Base-by-base conservation (phyloP, 2,113 vertebrate genomes). In the Beaufortia kweichowensis region DNA sequence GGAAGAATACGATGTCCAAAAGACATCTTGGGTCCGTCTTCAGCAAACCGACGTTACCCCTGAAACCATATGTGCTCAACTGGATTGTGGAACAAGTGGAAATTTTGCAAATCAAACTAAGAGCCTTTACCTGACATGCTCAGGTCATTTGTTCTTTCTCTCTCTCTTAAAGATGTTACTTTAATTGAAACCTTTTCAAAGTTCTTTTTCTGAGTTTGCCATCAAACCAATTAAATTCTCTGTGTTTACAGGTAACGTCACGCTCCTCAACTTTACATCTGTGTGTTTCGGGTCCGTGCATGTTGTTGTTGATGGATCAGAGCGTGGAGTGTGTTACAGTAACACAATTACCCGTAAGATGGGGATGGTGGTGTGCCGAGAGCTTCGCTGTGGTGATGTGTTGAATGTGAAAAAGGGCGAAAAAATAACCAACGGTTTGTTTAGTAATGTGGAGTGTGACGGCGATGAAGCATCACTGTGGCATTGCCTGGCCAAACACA, bases 401-500 rank as follows among this genome's bases (percentile, higher is more conserved):
- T 63, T 88, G 61, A 23, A 1, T 14, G 31, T 46, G 3, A 3
- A 24, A 2, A 0, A 2, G 6, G 1, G 1, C 0, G 1, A 1
- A 2, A 0, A 0, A 5, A 1, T 2, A 4, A 2, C 3, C 6
- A 21, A 35, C 0, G 19, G 48, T 4, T 29, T 62, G 1, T 35
- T 90, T 64, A 79, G 84, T 60, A 0, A 31, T 0, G 69, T 89
- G 63, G 3, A 28, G 0, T 91, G 91, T 57, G 11, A n/a, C 0
- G 87, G 82, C 9, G 1, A 0, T 0, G 91, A 91, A 46, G 21
- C 39, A 0, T 88, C 88, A 1, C 66, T 92, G 64, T 90, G 89
- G 88, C 79, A 89, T 68, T 92, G 91, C 11, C 3, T 1, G 2
- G 23, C 69, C 19, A 72, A 71, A 19, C 63, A 1, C 19, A 6